Conservation (phyloP, 2,888 invertebrate species). For the Prosopocoilus inquinatus region DNA sequence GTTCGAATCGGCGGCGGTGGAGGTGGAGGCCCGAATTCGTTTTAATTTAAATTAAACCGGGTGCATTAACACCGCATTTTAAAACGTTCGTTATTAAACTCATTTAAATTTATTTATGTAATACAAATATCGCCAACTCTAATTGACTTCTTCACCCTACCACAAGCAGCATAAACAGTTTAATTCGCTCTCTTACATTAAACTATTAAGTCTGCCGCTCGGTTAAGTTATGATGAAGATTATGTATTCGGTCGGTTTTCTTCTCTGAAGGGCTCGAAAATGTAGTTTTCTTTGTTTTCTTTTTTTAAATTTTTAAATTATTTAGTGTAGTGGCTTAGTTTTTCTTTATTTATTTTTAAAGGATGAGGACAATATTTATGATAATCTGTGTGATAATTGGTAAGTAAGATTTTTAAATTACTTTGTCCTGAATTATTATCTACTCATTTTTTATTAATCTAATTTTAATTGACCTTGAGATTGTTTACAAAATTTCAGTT, state of each 20-base stretch:
- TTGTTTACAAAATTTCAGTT: no score
- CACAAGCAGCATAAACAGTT: slow-evolving; percentile 6
- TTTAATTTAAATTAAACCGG: neutral
- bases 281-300: no score
- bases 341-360: neutral
- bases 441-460: no score
- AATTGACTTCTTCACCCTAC: slow-evolving; percentile 4
- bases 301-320: no score
- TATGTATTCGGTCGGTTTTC: no score
- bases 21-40: no score
- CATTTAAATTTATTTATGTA: neutral
- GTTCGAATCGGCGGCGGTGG: no score
- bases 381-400: neutral
- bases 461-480: no score
- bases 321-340: no score
- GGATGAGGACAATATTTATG: neutral
- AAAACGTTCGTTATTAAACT: no score
- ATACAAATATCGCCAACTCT: slow-evolving; percentile 1
- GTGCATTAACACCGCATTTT: neutral
- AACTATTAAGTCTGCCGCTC: neutral
- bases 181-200: slow-evolving; percentile 9
- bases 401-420: neutral
- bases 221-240: no score
- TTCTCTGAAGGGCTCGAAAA: no score
- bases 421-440: neutral